Evolutionary conservation across 2,113 vertebrate genomes (phyloP).

Genomic region (Elaphurus davidianus): DNA sequence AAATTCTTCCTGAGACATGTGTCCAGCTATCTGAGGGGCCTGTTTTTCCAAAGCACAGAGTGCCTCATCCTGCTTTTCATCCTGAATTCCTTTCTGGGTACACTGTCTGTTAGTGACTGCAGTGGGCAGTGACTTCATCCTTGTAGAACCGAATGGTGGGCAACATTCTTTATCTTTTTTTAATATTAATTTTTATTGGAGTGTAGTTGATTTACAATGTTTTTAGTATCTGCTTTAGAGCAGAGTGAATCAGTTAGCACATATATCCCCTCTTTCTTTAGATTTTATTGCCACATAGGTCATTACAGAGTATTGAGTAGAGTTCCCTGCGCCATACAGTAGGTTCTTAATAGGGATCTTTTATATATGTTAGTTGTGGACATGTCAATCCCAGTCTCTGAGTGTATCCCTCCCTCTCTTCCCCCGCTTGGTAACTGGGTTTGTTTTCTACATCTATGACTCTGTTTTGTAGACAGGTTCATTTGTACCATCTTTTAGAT

Average conservation of each 20-base stretch:
- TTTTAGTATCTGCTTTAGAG: not conserved
- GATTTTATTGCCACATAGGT: not conserved
- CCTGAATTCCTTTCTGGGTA: not conserved
- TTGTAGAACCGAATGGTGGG: not conserved
- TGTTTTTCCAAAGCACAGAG: not conserved
- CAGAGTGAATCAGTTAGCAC: not conserved
- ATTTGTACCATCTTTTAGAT: not conserved
- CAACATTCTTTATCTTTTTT: not conserved
- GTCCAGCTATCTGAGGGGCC: not conserved
- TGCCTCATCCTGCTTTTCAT: not conserved
- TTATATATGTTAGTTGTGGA: not conserved
- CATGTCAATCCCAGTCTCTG: not conserved
- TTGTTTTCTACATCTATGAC: not conserved
- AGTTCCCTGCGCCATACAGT: not conserved
- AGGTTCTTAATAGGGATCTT: not conserved
- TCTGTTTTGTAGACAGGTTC: not conserved
- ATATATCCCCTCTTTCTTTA: not conserved
- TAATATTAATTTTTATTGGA: not conserved
- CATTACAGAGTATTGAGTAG: not conserved
- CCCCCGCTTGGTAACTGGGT: not conserved
- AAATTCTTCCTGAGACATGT: not conserved
- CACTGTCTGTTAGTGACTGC: not conserved
- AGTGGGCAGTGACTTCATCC: not conserved
- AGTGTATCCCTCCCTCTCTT: not conserved
- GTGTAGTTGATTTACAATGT: not conserved